These are phyloP conservation scores for Marmota monax DNA, from an alignment of 2,113 vertebrate genomes.

Conservation along the genomic window DNA sequence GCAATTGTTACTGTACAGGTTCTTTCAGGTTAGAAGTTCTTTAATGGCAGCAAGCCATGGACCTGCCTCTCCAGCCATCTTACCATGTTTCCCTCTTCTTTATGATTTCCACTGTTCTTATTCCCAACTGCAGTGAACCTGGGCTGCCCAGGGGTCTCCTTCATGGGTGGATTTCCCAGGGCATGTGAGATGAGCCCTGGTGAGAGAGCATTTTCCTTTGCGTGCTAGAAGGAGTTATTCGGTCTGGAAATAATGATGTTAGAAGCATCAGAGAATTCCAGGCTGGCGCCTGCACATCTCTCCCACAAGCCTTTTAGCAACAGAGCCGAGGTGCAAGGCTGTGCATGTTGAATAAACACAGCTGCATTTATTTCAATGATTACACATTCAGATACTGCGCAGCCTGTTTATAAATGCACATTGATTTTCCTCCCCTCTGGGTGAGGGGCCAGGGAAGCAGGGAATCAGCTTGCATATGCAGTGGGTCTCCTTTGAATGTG, in stretches of 20 bases:
- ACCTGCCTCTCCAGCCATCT: background rate
- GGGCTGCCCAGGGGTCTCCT: background rate
- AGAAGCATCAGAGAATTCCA: slow-evolving; percentile 13
- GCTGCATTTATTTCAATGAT: slow-evolving; percentile 60
- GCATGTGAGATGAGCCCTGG: background rate
- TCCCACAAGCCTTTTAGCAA: slow-evolving; percentile 14
- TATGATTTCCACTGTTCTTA: background rate
- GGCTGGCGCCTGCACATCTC: background rate
- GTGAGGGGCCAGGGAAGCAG: background rate
- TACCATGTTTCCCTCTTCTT: background rate
- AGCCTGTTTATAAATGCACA: slow-evolving; percentile 45
- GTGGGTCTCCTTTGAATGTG: background rate
- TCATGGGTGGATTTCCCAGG: background rate
- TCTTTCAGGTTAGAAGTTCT: slow-evolving; percentile 5
- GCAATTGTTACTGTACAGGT: slow-evolving; percentile 42
- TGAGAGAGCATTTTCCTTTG: slow-evolving; percentile 34
- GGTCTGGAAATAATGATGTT: slow-evolving; percentile 57
- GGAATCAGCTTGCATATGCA: background rate
- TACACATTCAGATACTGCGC: slow-evolving; percentile 48
- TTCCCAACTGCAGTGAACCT: background rate
- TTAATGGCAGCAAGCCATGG: slow-evolving; percentile 10
- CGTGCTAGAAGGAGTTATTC: slow-evolving; percentile 38
- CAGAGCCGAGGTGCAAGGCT: slow-evolving; percentile 32
- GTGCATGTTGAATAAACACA: slow-evolving; percentile 63
- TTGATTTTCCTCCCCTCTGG: slow-evolving; percentile 3